These are phyloP conservation scores for Acanthococcus lagerstroemiae DNA, from an alignment of 2,888 invertebrate species.

Conservation along the genomic window DNA sequence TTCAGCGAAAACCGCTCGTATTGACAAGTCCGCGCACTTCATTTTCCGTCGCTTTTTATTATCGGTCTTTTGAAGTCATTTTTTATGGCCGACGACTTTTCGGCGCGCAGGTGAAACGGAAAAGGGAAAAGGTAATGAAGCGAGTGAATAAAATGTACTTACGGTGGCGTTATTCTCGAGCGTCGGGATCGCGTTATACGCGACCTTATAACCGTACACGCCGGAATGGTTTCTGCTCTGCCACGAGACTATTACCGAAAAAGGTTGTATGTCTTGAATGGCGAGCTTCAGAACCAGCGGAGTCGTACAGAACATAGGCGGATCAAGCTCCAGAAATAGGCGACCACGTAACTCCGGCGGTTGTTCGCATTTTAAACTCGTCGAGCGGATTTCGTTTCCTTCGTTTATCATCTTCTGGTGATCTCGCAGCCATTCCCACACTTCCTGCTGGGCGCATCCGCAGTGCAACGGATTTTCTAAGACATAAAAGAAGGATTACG, in stretches of 20 bases:
- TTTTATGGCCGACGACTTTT: too few species aligned
- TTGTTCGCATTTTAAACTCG: constrained; percentile 62
- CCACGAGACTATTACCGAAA: constrained; percentile 79
- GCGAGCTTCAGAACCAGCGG: constrained; percentile 73
- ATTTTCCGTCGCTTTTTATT: too few species aligned
- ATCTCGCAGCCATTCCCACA: constrained; percentile 86
- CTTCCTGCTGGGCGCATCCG: constrained; percentile 78
- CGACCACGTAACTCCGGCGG: constrained; percentile 68
- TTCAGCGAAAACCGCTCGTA: too few species aligned
- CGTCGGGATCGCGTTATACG: constrained; percentile 58
- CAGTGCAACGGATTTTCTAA: constrained; percentile 81
- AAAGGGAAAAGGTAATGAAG: too few species aligned
- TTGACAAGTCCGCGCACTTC: too few species aligned
- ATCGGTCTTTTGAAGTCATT: too few species aligned
- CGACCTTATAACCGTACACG: constrained; percentile 73
- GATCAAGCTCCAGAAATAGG: constrained; percentile 64
- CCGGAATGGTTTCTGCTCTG: constrained; percentile 71
- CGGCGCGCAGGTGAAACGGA: too few species aligned
- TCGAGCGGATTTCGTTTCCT: constrained; percentile 24
- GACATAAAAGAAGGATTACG: constrained; percentile 4
- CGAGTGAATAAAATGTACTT: too few species aligned
- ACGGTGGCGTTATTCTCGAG: constrained; percentile 2
- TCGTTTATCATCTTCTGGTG: constrained; percentile 58
- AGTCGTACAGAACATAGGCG: constrained; percentile 73
- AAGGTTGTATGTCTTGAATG: constrained; percentile 78